Conservation (phyloP, 2,113 vertebrate genomes). For the Gorilla gorilla region DNA sequence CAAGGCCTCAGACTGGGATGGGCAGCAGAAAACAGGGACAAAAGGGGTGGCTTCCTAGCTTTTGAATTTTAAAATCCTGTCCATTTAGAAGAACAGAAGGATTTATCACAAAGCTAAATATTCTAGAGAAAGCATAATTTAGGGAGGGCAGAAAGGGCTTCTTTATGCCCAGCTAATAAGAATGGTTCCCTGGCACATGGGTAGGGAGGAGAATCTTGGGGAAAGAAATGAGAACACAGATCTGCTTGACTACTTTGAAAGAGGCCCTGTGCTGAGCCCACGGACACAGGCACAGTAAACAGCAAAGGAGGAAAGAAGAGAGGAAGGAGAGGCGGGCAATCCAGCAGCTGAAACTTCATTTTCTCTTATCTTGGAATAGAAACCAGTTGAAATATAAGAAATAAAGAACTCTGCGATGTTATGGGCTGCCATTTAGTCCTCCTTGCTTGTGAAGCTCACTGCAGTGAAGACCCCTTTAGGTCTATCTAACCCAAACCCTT, state of each 20-base stretch:
- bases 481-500: neutral
- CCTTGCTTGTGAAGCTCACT: fast-evolving
- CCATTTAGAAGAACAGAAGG: conserved; percentile 36
- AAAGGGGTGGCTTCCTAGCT: conserved; percentile 19
- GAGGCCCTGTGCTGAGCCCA: neutral
- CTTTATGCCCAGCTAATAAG: neutral
- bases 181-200: neutral
- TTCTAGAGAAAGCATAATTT: neutral
- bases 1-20: conserved; percentile 35
- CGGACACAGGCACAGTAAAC: neutral
- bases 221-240: neutral
- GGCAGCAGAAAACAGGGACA: neutral
- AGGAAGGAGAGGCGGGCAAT: neutral
- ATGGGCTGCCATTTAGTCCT: neutral
- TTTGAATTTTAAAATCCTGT: conserved; percentile 33
- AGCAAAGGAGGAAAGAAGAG: neutral
- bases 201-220: neutral
- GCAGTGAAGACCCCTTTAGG: neutral
- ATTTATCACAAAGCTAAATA: conserved; percentile 14
- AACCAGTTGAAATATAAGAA: neutral
- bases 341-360: neutral
- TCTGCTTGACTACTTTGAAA: neutral
- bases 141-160: conserved; percentile 6
- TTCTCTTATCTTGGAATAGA: neutral
- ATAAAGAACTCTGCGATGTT: neutral